Conservation (phyloP, 1,140 invertebrate species). For the Calosoma granatense region DNA sequence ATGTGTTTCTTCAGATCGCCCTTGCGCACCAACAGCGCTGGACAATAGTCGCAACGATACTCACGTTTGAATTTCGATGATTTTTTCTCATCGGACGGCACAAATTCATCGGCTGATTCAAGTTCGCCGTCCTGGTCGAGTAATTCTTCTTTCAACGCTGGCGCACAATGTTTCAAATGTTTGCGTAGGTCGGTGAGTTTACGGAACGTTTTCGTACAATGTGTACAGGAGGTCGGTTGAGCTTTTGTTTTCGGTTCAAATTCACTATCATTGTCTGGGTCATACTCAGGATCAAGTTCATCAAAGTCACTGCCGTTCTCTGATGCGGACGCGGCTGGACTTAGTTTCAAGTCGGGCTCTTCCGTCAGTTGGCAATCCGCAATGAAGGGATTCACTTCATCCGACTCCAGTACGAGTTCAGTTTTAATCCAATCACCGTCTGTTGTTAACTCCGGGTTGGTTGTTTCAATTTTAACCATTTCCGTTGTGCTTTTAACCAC, state of each 20-base stretch:
- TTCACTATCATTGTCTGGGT: constrained; percentile 24
- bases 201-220: not conserved
- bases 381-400: not conserved
- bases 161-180: not conserved
- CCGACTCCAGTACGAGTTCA: not conserved
- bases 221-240: no score
- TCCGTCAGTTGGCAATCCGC: not conserved
- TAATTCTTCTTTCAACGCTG: not conserved
- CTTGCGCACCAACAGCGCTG: constrained; percentile 24
- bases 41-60: constrained; percentile 31
- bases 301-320: no score
- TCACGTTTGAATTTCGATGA: constrained; percentile 4
- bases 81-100: not conserved
- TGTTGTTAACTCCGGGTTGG: not conserved
- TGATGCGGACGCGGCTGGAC: not conserved
- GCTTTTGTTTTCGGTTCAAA: constrained; percentile 19
- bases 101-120: constrained; percentile 13
- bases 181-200: not conserved
- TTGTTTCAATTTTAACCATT: not conserved
- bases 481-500: no score
- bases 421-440: not conserved
- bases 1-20: constrained; percentile 28
- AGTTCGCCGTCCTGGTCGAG: not conserved
- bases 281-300: not conserved
- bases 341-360: not conserved